A percentile compares a stretch with the other conserved stretches of the same genome.
Evolutionary conservation across 2,888 invertebrate species (phyloP).

Genomic region (Rhingia campestris): DNA sequence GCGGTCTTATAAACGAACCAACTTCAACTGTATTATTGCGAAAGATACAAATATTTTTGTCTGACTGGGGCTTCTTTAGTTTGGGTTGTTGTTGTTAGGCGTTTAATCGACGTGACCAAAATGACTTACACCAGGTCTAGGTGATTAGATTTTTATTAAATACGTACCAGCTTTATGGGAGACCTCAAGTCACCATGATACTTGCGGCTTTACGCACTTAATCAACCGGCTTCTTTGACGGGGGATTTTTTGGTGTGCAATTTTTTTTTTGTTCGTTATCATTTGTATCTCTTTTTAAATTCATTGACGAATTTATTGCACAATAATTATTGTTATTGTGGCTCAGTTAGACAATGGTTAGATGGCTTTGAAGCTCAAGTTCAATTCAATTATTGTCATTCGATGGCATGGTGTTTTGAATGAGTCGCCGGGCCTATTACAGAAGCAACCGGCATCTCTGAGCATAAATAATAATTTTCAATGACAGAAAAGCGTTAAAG

Average conservation of each 20-base stretch:
- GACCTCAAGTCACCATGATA: neutral
- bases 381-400: constrained; percentile 41
- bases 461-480: neutral
- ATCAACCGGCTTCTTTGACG: constrained; percentile 3
- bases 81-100: neutral
- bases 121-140: constrained; percentile 15
- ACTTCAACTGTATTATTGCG: constrained; percentile 25
- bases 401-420: neutral
- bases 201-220: neutral
- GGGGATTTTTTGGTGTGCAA: constrained; percentile 36
- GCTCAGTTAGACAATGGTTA: constrained; percentile 19
- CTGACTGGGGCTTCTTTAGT: constrained; percentile 23
- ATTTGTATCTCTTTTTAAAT: constrained; percentile 39
- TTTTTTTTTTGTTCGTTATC: constrained; percentile 13
- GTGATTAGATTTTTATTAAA: constrained; percentile 33
- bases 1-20: constrained; percentile 18
- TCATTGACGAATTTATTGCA: constrained; percentile 57
- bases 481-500: constrained; percentile 3
- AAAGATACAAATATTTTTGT: constrained; percentile 41
- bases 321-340: constrained; percentile 37
- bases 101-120: constrained; percentile 31
- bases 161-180: constrained; percentile 2
- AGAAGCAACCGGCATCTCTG: neutral
- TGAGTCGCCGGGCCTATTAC: constrained; percentile 3
- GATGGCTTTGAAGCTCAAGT: constrained; percentile 59